Evolutionary conservation across 2,797 vertebrate genomes (phyloP).

Genomic region (Capromys pilorides): DNA sequence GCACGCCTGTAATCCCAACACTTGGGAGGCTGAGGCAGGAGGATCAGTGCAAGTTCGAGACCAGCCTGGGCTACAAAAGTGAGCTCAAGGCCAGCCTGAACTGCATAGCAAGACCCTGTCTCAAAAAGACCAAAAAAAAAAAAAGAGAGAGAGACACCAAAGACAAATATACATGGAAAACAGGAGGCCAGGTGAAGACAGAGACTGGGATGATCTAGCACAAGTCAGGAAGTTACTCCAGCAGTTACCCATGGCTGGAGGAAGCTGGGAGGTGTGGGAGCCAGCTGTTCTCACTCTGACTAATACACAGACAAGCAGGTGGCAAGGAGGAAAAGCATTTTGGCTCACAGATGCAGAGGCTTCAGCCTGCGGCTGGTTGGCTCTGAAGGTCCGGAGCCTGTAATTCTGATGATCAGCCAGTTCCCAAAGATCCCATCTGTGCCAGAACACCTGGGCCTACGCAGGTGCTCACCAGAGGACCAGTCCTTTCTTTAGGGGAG

Average conservation of each 20-base stretch:
- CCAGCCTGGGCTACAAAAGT: no score
- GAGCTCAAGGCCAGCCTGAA: no score
- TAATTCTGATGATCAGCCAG: neutral
- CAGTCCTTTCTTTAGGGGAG: neutral
- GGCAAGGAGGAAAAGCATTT: neutral
- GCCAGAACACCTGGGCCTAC: neutral
- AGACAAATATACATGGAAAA: no score
- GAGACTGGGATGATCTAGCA: no score
- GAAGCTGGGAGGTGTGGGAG: neutral
- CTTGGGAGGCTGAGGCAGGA: no score
- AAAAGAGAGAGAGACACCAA: no score
- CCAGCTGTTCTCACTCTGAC: neutral
- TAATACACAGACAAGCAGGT: neutral
- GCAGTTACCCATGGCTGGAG: neutral
- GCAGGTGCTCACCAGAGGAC: neutral
- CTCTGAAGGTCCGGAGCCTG: neutral
- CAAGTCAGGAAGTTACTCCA: no score
- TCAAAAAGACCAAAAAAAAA: no score
- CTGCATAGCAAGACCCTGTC: no score
- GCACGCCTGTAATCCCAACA: no score
- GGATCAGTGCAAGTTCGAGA: no score
- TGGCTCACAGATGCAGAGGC: neutral
- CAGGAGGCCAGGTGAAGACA: no score
- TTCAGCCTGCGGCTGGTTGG: neutral
- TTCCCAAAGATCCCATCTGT: neutral